phyloP scores from a whole-genome alignment of 2,888 invertebrate species.

The Hirtodrosophila cameraria region DNA sequence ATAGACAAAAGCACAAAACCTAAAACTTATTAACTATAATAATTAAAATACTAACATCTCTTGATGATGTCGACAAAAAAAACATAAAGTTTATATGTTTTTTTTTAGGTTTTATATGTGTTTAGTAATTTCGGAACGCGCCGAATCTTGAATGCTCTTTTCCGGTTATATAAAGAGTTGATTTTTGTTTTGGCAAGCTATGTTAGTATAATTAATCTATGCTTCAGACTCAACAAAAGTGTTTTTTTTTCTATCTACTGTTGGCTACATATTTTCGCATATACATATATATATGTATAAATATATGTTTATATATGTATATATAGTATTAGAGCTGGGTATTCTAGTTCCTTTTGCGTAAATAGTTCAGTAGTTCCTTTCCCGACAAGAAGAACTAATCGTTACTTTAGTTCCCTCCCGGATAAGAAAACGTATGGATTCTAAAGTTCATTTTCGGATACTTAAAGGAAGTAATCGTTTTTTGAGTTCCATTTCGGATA shows the following conservation, averaged over 20 bases:
- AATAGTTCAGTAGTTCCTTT: too few species aligned
- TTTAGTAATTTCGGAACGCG: conserved; percentile 37
- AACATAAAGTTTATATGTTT: neutral
- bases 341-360: too few species aligned
- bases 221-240: conserved; percentile 46
- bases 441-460: too few species aligned
- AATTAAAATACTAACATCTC: conserved; percentile 12
- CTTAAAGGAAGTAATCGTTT: too few species aligned
- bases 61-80: neutral
- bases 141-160: conserved; percentile 54
- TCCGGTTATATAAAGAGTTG: conserved; percentile 36
- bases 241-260: conserved; percentile 19
- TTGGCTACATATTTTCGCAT: conserved; percentile 8
- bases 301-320: too few species aligned
- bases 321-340: too few species aligned
- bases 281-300: conserved; percentile 1
- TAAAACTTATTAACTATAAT: conserved; percentile 25
- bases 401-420: too few species aligned
- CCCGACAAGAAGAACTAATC: too few species aligned
- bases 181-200: conserved; percentile 17
- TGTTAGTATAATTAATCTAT: conserved; percentile 20
- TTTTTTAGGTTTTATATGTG: neutral
- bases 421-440: too few species aligned
- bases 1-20: conserved; percentile 4
- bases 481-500: too few species aligned